These are phyloP conservation scores for Tetrax tetrax DNA, from an alignment of 2,113 vertebrate species.

Conservation along the genomic window DNA sequence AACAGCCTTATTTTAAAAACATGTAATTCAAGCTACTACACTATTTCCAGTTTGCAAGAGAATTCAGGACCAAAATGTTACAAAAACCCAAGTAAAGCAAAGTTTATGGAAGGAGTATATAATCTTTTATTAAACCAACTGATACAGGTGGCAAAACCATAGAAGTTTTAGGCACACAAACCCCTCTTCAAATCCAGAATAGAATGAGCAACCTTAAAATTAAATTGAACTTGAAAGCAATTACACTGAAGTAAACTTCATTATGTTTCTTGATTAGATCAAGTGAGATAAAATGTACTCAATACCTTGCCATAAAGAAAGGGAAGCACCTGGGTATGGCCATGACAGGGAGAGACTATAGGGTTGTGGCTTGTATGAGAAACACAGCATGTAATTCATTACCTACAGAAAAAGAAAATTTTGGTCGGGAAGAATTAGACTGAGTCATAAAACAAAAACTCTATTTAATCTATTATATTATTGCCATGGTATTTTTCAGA, in stretches of 20 bases:
- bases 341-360: neutral
- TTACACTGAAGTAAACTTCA: neutral
- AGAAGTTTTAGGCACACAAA: neutral
- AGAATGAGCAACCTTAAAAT: neutral
- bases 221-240: neutral
- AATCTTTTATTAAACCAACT: neutral
- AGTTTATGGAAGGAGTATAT: neutral
- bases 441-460: neutral
- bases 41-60: neutral
- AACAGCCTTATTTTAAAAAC: neutral
- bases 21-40: neutral
- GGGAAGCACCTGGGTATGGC: neutral
- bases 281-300: neutral
- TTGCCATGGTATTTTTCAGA: neutral
- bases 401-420: neutral
- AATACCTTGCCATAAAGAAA: neutral
- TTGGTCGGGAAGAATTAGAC: neutral
- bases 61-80: neutral
- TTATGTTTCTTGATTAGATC: neutral
- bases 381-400: neutral
- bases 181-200: neutral
- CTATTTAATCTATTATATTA: neutral
- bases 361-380: neutral
- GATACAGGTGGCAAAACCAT: neutral
- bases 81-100: neutral